These are phyloP conservation scores for Loriculus beryllinus DNA, from an alignment of 2,797 vertebrate genomes.

Conservation along the genomic window DNA sequence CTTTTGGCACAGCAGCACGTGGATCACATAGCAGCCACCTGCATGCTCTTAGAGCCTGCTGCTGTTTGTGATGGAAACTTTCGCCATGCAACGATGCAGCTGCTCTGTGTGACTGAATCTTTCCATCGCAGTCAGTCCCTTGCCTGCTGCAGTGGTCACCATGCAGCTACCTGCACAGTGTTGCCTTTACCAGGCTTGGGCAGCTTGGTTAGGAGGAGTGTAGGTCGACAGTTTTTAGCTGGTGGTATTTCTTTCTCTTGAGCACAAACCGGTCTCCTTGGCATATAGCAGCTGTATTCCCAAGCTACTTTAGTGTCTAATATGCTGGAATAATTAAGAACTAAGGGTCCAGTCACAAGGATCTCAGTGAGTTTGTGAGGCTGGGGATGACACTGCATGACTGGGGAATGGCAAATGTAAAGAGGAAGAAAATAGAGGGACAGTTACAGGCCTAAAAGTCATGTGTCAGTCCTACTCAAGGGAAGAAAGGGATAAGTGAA, in stretches of 20 bases:
- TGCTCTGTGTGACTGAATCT: rapidly evolving
- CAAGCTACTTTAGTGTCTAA: neutral
- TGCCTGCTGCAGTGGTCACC: neutral
- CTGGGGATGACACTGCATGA: too few relatives aligned
- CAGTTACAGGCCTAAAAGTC: neutral
- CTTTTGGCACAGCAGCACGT: neutral
- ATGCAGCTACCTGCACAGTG: rapidly evolving
- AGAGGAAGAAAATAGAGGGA: neutral
- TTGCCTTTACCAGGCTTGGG: neutral
- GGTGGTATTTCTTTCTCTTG: neutral
- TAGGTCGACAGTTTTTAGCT: neutral
- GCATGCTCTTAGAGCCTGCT: neutral
- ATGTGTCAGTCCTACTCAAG: rapidly evolving
- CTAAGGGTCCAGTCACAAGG: neutral
- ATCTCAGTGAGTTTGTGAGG: neutral
- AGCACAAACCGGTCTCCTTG: neutral
- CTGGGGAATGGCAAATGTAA: neutral
- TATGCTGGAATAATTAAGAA: neutral
- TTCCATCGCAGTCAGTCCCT: neutral
- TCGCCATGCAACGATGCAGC: neutral
- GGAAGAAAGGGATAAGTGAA: neutral
- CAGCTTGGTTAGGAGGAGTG: neutral
- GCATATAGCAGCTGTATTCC: neutral
- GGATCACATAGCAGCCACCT: neutral
- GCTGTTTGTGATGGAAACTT: neutral